Evolutionary conservation across 2,113 vertebrate genomes (phyloP).

Genomic region (Numenius arquata): DNA sequence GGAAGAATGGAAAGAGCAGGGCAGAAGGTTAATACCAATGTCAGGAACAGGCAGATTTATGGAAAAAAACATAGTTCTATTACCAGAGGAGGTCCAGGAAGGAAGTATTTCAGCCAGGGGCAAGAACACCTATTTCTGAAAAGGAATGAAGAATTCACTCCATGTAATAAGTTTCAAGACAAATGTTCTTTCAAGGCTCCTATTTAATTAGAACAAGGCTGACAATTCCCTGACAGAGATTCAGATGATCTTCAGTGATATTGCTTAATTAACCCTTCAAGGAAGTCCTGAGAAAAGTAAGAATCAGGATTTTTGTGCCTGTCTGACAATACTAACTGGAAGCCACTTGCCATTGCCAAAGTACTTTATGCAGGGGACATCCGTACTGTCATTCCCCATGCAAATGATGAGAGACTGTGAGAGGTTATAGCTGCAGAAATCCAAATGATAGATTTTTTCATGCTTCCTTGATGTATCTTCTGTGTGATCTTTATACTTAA

Average conservation of each 20-base stretch:
- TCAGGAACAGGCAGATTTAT: neutral
- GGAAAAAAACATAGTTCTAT: neutral
- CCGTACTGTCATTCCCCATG: neutral
- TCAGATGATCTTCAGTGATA: neutral
- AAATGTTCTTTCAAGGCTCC: neutral
- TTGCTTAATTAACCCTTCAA: neutral
- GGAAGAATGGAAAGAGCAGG: neutral
- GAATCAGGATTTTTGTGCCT: neutral
- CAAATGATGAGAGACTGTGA: neutral
- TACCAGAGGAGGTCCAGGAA: neutral
- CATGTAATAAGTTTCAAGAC: neutral
- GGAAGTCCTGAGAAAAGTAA: neutral
- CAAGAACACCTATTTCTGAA: neutral
- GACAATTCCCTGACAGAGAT: neutral
- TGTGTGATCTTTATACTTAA: neutral
- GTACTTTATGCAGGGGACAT: neutral
- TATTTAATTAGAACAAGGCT: neutral
- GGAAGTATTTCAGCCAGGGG: neutral
- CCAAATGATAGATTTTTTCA: neutral
- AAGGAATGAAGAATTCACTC: neutral
- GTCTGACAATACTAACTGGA: neutral
- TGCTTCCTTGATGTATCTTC: neutral
- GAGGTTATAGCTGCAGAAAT: neutral
- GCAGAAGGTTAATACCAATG: neutral
- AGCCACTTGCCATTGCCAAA: neutral